Evolutionary conservation across 2,888 invertebrate species (phyloP), one percentile per base, ranked within the genome.

Genomic region (Athalia circularis): DNA sequence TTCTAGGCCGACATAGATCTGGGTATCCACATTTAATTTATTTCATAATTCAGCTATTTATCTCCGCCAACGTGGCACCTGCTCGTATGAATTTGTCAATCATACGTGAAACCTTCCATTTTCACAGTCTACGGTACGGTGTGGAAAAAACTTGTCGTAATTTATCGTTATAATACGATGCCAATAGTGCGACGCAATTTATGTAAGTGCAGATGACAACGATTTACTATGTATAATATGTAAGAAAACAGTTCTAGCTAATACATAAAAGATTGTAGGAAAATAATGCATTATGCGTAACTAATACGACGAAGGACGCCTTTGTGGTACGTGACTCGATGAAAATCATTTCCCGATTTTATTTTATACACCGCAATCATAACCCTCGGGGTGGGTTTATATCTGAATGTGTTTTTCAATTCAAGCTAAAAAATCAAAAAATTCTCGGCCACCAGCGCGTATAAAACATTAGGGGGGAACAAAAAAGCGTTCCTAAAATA

Each of bases 281-380:
- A 43, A 11, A 50, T 68, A 52, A 68, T 68, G 68, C 68, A 43
- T 68, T 68, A n/a, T n/a, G 68, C 54, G 54, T 68, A 68, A 68
- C 29, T 68, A 5, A 52, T 68, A 52, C 7, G 3, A 68, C 50
- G 68, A 54, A 52, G 15, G 13, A 7, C 13, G 52, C 29, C 11
- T 52, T 43, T 50, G 43, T 29, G 11, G n/a, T 6, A 29, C n/a
- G 29, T 29, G 29, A 29, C 29, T 29, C 2, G 29, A 29, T 29
- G 29, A n/a, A n/a, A n/a, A n/a, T n/a, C n/a, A n/a, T n/a, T n/a
- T n/a, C n/a, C n/a, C n/a, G n/a, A n/a, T n/a, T n/a, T n/a, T n/a
- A n/a, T n/a, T n/a, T n/a, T n/a, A n/a, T n/a, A n/a, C n/a, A n/a
- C n/a, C n/a, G n/a, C n/a, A n/a, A n/a, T n/a, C n/a, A n/a, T n/a